phyloP scores from a whole-genome alignment of 2,888 invertebrate species.

The Neria commutata region DNA sequence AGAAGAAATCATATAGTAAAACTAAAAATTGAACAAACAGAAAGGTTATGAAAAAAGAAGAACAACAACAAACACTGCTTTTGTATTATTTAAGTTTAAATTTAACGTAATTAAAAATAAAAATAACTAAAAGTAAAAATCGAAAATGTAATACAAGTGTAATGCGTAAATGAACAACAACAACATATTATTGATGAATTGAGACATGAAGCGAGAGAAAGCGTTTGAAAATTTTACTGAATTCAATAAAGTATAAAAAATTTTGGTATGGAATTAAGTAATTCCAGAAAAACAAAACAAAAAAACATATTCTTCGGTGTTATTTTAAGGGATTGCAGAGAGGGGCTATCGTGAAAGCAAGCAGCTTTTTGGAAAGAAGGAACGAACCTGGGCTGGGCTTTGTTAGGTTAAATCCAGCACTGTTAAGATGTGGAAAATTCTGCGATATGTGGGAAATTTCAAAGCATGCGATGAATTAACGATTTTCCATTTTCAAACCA shows the following conservation, averaged over 20 bases:
- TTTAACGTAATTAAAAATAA: conserved; percentile 38
- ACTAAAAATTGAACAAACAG: conserved; percentile 28
- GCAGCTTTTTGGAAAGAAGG: too few species aligned
- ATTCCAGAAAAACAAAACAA: conserved; percentile 56
- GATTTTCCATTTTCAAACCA: too few species aligned
- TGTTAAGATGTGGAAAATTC: too few species aligned
- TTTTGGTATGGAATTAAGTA: conserved; percentile 59
- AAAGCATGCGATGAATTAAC: too few species aligned
- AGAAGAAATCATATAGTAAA: conserved; percentile 43
- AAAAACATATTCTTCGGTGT: conserved; percentile 15
- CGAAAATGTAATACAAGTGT: background rate
- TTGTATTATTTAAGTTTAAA: conserved; percentile 59
- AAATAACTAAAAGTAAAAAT: conserved; percentile 22
- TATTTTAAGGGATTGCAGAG: background rate
- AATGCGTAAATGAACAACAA: conserved; percentile 18
- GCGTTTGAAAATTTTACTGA: conserved; percentile 58
- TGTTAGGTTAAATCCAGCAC: too few species aligned
- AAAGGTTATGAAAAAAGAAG: conserved; percentile 42
- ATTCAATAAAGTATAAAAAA: conserved; percentile 59
- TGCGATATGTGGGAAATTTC: too few species aligned
- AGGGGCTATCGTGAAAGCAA: too few species aligned
- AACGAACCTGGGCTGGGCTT: too few species aligned
- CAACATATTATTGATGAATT: conserved; percentile 40
- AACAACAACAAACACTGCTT: conserved; percentile 55
- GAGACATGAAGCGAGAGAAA: conserved; percentile 43